Evolutionary conservation across 2,888 invertebrate species (phyloP).

Genomic region (Linyphia triangularis): DNA sequence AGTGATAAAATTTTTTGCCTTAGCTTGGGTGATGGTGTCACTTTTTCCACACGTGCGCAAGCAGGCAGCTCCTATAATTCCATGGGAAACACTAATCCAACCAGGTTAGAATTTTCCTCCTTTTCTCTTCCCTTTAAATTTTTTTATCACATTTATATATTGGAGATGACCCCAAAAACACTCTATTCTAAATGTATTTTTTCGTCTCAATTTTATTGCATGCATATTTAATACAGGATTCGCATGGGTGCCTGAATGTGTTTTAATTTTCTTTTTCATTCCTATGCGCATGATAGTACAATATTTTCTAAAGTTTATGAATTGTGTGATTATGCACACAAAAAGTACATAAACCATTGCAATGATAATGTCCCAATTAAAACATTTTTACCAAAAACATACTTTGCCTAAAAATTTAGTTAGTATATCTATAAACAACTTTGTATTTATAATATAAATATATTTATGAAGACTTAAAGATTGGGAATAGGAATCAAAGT

Average conservation of each 20-base stretch:
- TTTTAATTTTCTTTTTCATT: not conserved
- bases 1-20: slow-evolving; percentile 68
- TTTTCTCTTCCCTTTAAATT: slow-evolving; percentile 77
- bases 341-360: too few species aligned
- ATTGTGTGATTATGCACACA: too few species aligned
- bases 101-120: slow-evolving; percentile 85
- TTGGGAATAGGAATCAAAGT: too few species aligned
- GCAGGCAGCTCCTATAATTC: slow-evolving; percentile 88
- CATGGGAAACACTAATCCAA: slow-evolving; percentile 89
- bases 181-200: not conserved
- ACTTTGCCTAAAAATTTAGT: too few species aligned
- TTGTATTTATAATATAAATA: too few species aligned
- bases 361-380: too few species aligned
- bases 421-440: too few species aligned
- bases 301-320: too few species aligned
- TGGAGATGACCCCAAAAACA: not conserved
- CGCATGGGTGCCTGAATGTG: not conserved
- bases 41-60: slow-evolving; percentile 88
- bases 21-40: slow-evolving; percentile 94
- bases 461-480: too few species aligned
- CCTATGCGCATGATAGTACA: too few species aligned
- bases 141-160: not conserved
- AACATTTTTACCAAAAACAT: too few species aligned
- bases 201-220: not conserved
- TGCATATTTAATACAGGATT: not conserved